A percentile compares a stretch with the other conserved stretches of the same genome.
Evolutionary conservation across 2,113 vertebrate species (phyloP).

Genomic region (Anthoscopus minutus): DNA sequence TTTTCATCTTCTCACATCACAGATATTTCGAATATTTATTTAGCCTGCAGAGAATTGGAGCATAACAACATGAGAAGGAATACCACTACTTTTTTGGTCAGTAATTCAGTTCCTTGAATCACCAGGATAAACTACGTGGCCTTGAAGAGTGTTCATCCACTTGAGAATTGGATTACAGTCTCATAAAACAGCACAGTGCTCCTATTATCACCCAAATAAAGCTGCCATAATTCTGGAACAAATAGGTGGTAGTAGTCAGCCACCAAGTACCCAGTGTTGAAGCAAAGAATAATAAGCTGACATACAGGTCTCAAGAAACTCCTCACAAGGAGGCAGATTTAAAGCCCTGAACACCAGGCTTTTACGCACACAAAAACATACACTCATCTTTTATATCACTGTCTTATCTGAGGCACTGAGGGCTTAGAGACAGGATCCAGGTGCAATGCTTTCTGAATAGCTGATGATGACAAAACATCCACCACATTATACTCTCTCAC

Average conservation of each 20-base stretch:
- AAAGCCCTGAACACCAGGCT: background rate
- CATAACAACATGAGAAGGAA: background rate
- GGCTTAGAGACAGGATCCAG: background rate
- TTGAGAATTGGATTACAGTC: constrained; percentile 45
- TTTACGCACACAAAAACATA: constrained; percentile 3
- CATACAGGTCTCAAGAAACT: background rate
- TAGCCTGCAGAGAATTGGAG: background rate
- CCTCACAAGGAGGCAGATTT: constrained; percentile 30
- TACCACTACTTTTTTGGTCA: constrained; percentile 25
- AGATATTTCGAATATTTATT: background rate
- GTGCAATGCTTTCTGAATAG: background rate
- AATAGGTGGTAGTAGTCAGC: constrained; percentile 38
- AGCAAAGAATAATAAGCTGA: background rate
- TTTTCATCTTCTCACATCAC: background rate
- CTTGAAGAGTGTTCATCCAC: constrained; percentile 43
- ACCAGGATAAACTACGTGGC: background rate
- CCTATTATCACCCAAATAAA: constrained; percentile 58
- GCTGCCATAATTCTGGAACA: constrained; percentile 54
- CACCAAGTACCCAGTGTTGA: background rate
- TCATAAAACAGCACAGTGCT: constrained; percentile 39
- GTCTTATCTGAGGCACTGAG: background rate
- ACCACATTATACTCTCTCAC: background rate
- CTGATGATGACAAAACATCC: background rate
- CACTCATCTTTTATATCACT: constrained; percentile 38
- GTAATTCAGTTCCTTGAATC: constrained; percentile 36